These are phyloP conservation scores for Tenthredo notha DNA, from an alignment of 2,888 invertebrate genomes.

Conservation along the genomic window DNA sequence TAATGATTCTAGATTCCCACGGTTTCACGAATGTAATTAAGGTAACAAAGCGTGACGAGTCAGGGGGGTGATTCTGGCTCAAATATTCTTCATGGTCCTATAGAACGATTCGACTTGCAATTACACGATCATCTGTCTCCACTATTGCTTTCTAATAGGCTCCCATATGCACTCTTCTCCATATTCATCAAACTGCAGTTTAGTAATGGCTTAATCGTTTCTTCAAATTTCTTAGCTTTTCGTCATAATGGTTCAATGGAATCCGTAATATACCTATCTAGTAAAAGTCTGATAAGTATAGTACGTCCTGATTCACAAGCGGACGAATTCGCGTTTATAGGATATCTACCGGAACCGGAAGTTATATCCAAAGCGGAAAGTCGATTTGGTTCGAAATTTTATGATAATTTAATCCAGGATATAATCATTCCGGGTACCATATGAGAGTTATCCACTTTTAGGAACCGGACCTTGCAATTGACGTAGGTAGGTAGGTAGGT, in stretches of 20 bases:
- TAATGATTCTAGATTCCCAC: constrained; percentile 21
- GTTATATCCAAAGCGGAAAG: neutral
- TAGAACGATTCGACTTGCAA: neutral
- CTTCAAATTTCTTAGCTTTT: neutral
- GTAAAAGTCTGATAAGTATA: neutral
- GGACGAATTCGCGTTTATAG: neutral
- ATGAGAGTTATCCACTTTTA: neutral
- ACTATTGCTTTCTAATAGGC: neutral
- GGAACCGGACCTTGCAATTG: constrained; percentile 29
- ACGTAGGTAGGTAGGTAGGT: neutral
- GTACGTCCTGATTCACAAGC: constrained; percentile 9
- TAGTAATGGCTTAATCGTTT: neutral
- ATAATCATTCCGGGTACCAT: neutral
- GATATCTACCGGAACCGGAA: constrained; percentile 18
- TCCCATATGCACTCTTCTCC: neutral
- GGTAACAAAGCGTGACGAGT: constrained; percentile 24
- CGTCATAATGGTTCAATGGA: neutral
- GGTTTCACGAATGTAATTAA: constrained; percentile 38
- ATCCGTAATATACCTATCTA: neutral
- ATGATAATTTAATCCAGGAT: neutral
- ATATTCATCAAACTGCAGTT: neutral
- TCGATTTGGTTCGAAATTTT: neutral
- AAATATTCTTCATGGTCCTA: neutral
- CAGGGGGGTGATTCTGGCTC: neutral
- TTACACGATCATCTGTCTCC: neutral